These are phyloP conservation scores for Rafetus swinhoei DNA, from an alignment of 2,113 vertebrate genomes.

Conservation along the genomic window DNA sequence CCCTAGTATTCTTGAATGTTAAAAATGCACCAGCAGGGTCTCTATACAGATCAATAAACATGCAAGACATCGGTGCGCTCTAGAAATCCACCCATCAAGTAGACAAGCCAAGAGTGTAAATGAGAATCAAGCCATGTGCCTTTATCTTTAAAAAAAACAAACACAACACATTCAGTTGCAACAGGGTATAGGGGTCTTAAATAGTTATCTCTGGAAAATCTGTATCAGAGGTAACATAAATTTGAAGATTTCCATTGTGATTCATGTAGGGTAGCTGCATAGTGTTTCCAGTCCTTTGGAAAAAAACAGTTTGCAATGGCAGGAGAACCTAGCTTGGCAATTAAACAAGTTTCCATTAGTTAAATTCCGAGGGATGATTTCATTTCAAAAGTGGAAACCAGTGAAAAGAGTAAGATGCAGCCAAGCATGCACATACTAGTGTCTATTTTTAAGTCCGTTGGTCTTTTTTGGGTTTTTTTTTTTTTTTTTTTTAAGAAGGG, in stretches of 20 bases:
- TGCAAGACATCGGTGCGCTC: neutral
- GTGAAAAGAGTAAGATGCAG: conserved; percentile 46
- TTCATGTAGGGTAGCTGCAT: conserved; percentile 45
- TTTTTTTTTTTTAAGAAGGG: neutral
- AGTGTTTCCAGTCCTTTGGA: conserved; percentile 72
- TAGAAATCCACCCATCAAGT: neutral
- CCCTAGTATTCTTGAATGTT: neutral
- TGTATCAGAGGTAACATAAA: conserved; percentile 50
- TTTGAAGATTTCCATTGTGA: conserved; percentile 65
- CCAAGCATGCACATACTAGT: neutral
- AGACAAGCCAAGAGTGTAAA: neutral
- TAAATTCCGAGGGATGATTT: conserved; percentile 74
- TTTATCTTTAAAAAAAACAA: neutral
- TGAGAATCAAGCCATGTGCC: neutral
- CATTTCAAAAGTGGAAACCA: conserved; percentile 72
- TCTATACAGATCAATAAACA: neutral
- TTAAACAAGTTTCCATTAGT: conserved; percentile 77
- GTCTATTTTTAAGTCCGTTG: neutral
- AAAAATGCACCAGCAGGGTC: neutral
- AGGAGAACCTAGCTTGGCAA: conserved; percentile 75
- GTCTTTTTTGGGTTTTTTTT: neutral
- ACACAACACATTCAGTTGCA: neutral
- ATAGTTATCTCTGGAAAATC: conserved; percentile 64
- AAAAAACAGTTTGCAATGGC: conserved; percentile 73
- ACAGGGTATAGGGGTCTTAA: neutral